A percentile compares a stretch with the other conserved stretches of the same genome.
These are phyloP conservation scores for Aspidapion aeneum DNA, from an alignment of 2,888 invertebrate genomes.

Conservation along the genomic window DNA sequence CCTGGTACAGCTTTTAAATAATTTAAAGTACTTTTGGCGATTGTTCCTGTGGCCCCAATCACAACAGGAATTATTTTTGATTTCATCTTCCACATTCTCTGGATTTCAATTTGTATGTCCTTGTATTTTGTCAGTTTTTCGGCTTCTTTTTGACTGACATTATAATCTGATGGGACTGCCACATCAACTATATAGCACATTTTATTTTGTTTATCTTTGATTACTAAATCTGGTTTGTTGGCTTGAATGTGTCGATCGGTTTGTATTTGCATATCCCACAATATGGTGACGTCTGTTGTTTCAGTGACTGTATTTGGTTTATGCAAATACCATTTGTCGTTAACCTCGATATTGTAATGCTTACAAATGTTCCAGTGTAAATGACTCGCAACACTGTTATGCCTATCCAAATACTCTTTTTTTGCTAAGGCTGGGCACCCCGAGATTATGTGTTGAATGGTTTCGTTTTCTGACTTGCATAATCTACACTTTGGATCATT, in stretches of 20 bases:
- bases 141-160: neutral
- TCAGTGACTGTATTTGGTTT: neutral
- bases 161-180: neutral
- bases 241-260: neutral
- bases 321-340: slow-evolving; percentile 8
- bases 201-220: neutral
- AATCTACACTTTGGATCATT: slow-evolving; percentile 8
- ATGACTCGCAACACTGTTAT: slow-evolving; percentile 1
- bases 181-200: neutral
- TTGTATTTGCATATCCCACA: neutral
- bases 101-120: neutral
- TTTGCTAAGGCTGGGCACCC: slow-evolving; percentile 1
- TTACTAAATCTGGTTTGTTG: slow-evolving; percentile 5
- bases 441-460: neutral
- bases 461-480: slow-evolving; percentile 1
- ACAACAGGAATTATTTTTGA: neutral
- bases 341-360: neutral
- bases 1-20: too few species aligned
- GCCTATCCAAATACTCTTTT: slow-evolving; percentile 2
- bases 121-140: neutral
- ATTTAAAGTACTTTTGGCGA: too few species aligned
- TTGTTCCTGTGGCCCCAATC: neutral
- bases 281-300: neutral
- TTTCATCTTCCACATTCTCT: neutral
- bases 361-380: slow-evolving; percentile 6